These are phyloP conservation scores for Geotrupes spiniger DNA, from an alignment of 2,888 invertebrate genomes.

Conservation along the genomic window DNA sequence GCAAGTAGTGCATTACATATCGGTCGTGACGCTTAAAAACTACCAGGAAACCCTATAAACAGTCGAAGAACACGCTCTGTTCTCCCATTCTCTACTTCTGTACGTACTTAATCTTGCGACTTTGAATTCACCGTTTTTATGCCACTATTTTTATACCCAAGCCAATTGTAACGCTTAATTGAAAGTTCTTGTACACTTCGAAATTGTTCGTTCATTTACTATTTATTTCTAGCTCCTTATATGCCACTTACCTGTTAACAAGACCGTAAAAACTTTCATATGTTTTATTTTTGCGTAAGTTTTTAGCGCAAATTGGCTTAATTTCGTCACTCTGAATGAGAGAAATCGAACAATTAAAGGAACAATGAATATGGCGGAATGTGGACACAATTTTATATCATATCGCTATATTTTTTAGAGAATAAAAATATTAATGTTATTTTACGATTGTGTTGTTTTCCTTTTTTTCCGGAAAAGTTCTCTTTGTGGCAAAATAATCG, in stretches of 20 bases:
- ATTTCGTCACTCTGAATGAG: too few relatives aligned
- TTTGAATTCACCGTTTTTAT: constrained; percentile 16
- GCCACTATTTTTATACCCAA: constrained; percentile 1
- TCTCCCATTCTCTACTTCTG: constrained; percentile 28
- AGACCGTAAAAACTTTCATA: not conserved
- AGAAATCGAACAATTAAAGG: too few relatives aligned
- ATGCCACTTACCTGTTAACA: not conserved
- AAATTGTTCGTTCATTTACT: not conserved
- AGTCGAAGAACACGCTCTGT: constrained; percentile 32
- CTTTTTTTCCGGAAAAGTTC: too few relatives aligned
- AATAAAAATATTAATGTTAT: too few relatives aligned
- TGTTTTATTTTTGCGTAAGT: too few relatives aligned
- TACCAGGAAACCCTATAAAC: constrained; percentile 43
- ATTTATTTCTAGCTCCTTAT: not conserved
- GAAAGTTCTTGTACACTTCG: constrained; percentile 1
- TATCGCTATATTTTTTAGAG: too few relatives aligned
- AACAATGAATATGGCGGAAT: too few relatives aligned
- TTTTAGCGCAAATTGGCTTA: too few relatives aligned
- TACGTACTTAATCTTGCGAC: constrained; percentile 19
- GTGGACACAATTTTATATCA: too few relatives aligned
- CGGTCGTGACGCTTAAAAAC: constrained; percentile 46
- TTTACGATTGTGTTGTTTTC: too few relatives aligned
- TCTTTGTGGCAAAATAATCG: too few relatives aligned
- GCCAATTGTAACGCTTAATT: not conserved
- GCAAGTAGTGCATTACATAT: constrained; percentile 46